A percentile compares a stretch with the other conserved stretches of the same genome.
phyloP scores from a whole-genome alignment of 2,797 vertebrate species.

The Toxotes lorentzi region DNA sequence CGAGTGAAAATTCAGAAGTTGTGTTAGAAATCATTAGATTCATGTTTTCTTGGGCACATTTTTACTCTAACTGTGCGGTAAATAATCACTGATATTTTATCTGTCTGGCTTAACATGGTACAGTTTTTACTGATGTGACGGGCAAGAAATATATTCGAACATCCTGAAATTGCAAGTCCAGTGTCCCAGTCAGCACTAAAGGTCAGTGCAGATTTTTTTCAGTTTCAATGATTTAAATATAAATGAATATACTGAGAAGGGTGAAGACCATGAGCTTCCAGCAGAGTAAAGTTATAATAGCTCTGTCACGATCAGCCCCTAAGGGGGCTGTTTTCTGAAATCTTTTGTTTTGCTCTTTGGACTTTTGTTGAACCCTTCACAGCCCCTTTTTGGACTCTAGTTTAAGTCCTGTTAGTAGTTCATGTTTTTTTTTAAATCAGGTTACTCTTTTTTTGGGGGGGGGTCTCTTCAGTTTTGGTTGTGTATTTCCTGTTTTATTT shows the following conservation, averaged over 20 bases:
- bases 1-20: background rate
- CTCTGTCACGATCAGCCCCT: background rate
- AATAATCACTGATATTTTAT: background rate
- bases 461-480: no score
- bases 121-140: background rate
- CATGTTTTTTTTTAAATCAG: no score
- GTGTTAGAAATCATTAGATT: background rate
- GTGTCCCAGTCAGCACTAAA: background rate
- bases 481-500: no score
- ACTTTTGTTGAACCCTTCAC: no score
- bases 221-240: slow-evolving; percentile 20
- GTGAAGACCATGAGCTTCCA: background rate
- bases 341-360: no score
- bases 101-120: no score
- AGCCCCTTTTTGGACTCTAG: no score
- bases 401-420: no score
- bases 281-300: background rate
- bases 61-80: background rate
- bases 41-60: background rate
- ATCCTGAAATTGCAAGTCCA: background rate
- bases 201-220: no score
- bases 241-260: slow-evolving; percentile 5
- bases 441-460: no score
- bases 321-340: no score
- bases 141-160: background rate